Evolutionary conservation across 1,140 invertebrate species (phyloP), one percentile per base, ranked within the genome.

Genomic region (Drosophila santomea): DNA sequence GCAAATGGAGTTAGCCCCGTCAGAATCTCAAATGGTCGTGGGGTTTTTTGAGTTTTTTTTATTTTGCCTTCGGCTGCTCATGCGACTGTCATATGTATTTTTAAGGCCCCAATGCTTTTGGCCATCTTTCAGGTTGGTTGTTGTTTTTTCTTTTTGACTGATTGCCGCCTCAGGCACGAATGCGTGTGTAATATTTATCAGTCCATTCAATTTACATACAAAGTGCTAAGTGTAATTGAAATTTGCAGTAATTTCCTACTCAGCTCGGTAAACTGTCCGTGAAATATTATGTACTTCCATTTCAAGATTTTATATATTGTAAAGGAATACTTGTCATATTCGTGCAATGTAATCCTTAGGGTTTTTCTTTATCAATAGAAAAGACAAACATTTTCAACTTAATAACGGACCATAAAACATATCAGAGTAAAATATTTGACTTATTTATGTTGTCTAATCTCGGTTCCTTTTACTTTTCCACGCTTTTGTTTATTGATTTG

Each of bases 61-160:
- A 20, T 55, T 78, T 14, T 8, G 45, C 45, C 45, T 25, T 23
- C 50, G 76, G 52, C n/a, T 32, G 41, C 57, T 55, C 52, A 64
- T 14, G 25, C 47, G 47, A 15, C 54, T 80, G 64, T 80, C 64
- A 62, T 75, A 71, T 66, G 32, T 32, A 32, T 32, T 73, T 73
- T 51, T 62, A 62, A 74, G 44, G 20, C 23, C 56, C 32, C 61
- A 15, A 57, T 38, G 12, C 41, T 57, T 43, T 51, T 17, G 41
- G 69, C 36, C 74, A 80, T 50, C 80, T 80, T 10, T 32, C 51
- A 68, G 72, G 75, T 63, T 72, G 76, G 80, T 76, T 67, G 64
- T 77, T 45, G 47, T 63, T 73, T 44, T 64, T 64, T 85, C 61
- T 67, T 48, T 64, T 64, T 85, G 80, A 85, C 77, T 84, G 77